Base-by-base conservation (phyloP, 2,113 vertebrate species). In the Petroica traversi region DNA sequence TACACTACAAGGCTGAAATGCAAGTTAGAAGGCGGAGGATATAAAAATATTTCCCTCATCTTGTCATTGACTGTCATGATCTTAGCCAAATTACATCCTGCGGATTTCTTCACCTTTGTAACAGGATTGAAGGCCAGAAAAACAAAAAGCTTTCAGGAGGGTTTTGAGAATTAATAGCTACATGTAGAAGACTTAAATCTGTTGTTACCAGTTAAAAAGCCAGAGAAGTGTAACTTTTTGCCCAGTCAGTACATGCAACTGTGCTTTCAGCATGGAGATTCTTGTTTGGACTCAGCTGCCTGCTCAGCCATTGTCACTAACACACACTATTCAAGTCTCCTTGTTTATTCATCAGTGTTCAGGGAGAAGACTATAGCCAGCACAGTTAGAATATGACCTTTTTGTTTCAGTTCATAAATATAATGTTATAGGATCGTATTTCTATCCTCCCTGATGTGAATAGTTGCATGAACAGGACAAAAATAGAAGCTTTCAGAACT, bases 401-500 rank as follows among this genome's bases (percentile, higher is more conserved):
- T 95, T 61, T 69, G 29, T 71, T 86, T 90, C 73, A 75, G 72
- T 69, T 94, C 58, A 59, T 54, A 55, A 55, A 93, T 92, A 88
- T 93, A 95, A 81, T 40, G 26, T 40, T 58, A 71, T 12, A 26
- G 85, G 66, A 63, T 90, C 5, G 0, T 61, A 78, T 91, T 80
- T 91, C 43, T 88, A 9, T 63, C 89, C 17, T 88, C 55, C 25
- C 49, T 64, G 46, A 85, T 52, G n/a, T 89, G 75, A 85, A 76
- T 12, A 66, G 71, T 87, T 95, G 71, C 79, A 78, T 92, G 63
- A 90, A 78, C 23, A n/a, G 19, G 81, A 88, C n/a, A 84, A 59
- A 95, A 96, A 91, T 51, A 89, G 63, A 77, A 89, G 68, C 64
- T 94, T 93, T 96, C 80, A 72, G 58, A 89, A 87, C n/a, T 88